Percentiles rank a stretch among this genome's conserved stretches.
Conservation (phyloP, 2,797 vertebrate genomes). For the Peromyscus aztecus region DNA sequence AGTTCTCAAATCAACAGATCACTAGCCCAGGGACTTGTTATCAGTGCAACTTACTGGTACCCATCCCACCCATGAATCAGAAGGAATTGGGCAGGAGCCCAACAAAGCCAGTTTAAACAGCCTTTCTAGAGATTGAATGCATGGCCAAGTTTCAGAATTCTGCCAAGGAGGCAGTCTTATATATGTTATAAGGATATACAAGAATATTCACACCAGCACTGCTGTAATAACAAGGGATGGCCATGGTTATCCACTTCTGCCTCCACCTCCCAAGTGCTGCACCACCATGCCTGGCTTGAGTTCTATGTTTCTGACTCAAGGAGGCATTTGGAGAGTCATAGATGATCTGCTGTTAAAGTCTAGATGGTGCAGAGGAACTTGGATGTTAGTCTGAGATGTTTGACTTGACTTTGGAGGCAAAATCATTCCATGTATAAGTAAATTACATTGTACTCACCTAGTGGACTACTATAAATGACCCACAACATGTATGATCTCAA, state of each 20-base stretch:
- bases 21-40: background rate
- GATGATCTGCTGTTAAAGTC: background rate
- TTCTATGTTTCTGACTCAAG: background rate
- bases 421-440: background rate
- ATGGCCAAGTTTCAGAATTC: background rate
- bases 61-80: background rate
- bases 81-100: background rate
- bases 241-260: background rate
- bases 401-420: background rate
- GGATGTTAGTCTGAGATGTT: background rate
- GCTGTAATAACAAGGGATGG: constrained; percentile 6
- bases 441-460: background rate
- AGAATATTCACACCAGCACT: background rate
- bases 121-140: background rate
- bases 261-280: background rate
- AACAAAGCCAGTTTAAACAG: background rate
- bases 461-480: background rate
- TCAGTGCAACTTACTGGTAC: background rate
- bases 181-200: background rate
- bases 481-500: constrained; percentile 9
- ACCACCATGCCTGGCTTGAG: background rate
- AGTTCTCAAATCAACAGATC: constrained; percentile 21
- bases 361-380: too few relatives aligned
- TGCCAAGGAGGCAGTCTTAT: background rate
- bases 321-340: background rate